These are phyloP conservation scores for Phaedon cochleariae DNA, from an alignment of 2,888 invertebrate species.

Conservation along the genomic window DNA sequence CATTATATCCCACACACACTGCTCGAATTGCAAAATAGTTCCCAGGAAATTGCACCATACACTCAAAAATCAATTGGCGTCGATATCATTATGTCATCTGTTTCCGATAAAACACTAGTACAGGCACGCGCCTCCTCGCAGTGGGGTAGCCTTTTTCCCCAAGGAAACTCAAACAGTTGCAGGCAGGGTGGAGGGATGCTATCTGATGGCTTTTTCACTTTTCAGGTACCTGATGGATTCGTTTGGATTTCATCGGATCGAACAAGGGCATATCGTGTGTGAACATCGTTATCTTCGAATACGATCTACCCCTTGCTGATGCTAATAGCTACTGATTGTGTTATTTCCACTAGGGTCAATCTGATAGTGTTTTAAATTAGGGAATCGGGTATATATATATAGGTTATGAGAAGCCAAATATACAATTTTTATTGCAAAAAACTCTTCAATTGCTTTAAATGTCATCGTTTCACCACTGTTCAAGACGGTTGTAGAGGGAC, in stretches of 20 bases:
- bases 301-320: constrained; percentile 23
- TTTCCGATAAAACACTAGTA: constrained; percentile 53
- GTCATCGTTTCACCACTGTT: too few species aligned
- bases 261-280: constrained; percentile 34
- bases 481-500: too few species aligned
- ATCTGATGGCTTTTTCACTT: constrained; percentile 41
- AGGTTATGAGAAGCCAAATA: too few species aligned
- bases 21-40: constrained; percentile 34
- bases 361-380: too few species aligned
- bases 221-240: constrained; percentile 28
- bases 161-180: constrained; percentile 40
- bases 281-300: constrained; percentile 32
- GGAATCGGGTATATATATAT: too few species aligned
- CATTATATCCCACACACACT: constrained; percentile 14
- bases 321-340: neutral
- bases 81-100: constrained; percentile 45
- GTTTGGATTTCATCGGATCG: constrained; percentile 18
- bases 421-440: too few species aligned
- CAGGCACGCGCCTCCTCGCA: constrained; percentile 44
- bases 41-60: constrained; percentile 38
- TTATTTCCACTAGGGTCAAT: too few species aligned
- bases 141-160: constrained; percentile 30
- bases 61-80: constrained; percentile 39
- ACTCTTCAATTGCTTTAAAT: too few species aligned
- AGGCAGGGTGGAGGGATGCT: constrained; percentile 19